Percentiles rank a stretch among this genome's conserved stretches.
Conservation (phyloP, 2,888 invertebrate genomes). For the Tinea semifulvella region DNA sequence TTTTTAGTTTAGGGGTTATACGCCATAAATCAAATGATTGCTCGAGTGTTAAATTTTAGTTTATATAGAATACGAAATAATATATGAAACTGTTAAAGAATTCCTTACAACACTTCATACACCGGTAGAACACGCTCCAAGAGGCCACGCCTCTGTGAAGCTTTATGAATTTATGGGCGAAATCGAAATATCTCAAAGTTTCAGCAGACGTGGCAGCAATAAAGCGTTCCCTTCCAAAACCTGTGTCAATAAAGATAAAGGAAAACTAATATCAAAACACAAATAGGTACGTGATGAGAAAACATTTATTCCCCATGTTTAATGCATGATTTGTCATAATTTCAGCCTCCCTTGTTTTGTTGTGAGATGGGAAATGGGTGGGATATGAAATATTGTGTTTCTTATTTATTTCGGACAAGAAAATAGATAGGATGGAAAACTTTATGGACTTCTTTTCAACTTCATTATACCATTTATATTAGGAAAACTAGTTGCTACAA, state of each 20-base stretch:
- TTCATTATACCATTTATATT: conserved; percentile 52
- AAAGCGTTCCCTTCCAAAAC: conserved; percentile 54
- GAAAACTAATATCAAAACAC: conserved; percentile 66
- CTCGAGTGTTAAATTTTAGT: no score
- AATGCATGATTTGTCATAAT: conserved; percentile 68
- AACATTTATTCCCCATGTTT: conserved; percentile 68
- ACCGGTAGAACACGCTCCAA: no score
- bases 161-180: no score
- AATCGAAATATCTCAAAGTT: no score
- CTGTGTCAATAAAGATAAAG: conserved; percentile 67
- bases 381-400: conserved; percentile 56
- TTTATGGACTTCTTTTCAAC: conserved; percentile 37
- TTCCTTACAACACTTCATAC: no score
- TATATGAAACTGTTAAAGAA: no score
- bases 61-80: no score
- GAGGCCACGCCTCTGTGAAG: no score
- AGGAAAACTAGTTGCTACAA: no score
- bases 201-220: conserved; percentile 21
- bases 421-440: conserved; percentile 41
- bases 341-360: conserved; percentile 61
- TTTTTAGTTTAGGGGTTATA: no score
- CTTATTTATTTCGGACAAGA: conserved; percentile 58
- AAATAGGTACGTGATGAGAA: conserved; percentile 67
- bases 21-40: no score
- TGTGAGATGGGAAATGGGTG: conserved; percentile 54